Evolutionary conservation across 2,888 invertebrate species (phyloP).

Genomic region (Keiferia lycopersicella): DNA sequence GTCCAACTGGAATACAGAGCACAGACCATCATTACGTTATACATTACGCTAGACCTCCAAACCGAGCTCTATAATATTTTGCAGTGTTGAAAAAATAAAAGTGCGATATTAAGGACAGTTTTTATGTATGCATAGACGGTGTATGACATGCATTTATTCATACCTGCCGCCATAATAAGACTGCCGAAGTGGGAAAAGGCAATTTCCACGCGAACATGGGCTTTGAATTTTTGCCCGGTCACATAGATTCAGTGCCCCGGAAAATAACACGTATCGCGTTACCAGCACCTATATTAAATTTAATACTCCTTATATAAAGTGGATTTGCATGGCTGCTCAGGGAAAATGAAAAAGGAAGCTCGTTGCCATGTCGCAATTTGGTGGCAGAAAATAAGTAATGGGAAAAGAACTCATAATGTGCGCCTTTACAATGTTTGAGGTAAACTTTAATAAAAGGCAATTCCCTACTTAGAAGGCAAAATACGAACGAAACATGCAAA

Average conservation of each 20-base stretch:
- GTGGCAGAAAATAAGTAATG: conserved; percentile 9
- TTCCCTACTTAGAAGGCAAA: too few relatives aligned
- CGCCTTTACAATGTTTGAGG: background rate
- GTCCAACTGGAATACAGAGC: background rate
- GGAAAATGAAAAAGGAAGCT: conserved; percentile 13
- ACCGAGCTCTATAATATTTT: background rate
- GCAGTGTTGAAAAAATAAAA: conserved; percentile 16
- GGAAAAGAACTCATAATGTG: background rate
- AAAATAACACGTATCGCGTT: conserved; percentile 32
- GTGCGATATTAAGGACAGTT: background rate
- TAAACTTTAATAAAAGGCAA: background rate
- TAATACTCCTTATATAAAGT: conserved; percentile 21
- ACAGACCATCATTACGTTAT: background rate
- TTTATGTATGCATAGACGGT: conserved; percentile 30
- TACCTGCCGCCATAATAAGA: conserved; percentile 29
- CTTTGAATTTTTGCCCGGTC: conserved; percentile 21
- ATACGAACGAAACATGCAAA: background rate
- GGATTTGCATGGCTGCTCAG: conserved; percentile 20
- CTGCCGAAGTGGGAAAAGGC: conserved; percentile 34
- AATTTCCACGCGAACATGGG: conserved; percentile 31
- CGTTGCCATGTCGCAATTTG: conserved; percentile 8
- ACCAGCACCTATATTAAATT: conserved; percentile 29
- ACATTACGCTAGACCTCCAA: background rate
- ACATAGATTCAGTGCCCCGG: conserved; percentile 33
- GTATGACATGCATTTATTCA: conserved; percentile 34